phyloP scores from a whole-genome alignment of 2,888 invertebrate genomes.

The Argyresthia goedartella region DNA sequence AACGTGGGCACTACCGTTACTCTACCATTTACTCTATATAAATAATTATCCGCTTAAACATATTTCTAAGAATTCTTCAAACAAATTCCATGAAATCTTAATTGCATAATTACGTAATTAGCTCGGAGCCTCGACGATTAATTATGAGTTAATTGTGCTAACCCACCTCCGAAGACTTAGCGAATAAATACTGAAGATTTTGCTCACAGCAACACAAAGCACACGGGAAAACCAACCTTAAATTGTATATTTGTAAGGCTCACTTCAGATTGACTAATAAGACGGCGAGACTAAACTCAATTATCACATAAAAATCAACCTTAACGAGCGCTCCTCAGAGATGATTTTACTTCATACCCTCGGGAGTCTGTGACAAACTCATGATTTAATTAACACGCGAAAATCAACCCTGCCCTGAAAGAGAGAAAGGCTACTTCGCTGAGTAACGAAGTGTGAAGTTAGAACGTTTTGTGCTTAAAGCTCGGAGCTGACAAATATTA shows the following conservation, averaged over 20 bases:
- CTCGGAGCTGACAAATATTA: constrained; percentile 36
- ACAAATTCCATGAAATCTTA: constrained; percentile 13
- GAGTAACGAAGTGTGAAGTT: constrained; percentile 12
- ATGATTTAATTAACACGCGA: background rate
- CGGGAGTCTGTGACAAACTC: background rate
- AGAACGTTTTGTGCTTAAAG: constrained; percentile 16
- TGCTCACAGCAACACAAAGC: background rate
- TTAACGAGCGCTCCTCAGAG: background rate
- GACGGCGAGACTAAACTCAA: background rate
- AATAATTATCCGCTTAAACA: background rate
- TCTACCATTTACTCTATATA: no score
- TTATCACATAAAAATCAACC: background rate
- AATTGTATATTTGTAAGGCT: background rate
- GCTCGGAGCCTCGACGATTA: constrained; percentile 10
- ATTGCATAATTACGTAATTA: constrained; percentile 30
- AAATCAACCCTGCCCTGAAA: background rate
- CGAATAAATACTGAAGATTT: background rate
- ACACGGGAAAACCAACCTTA: background rate
- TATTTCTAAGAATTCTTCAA: background rate
- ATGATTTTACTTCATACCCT: background rate
- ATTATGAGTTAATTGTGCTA: background rate
- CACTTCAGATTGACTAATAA: background rate
- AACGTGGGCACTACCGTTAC: no score
- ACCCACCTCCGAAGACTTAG: background rate
- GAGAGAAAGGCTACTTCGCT: background rate